These are phyloP conservation scores for Premnoplex brunnescens DNA, from an alignment of 2,797 vertebrate species.

Conservation along the genomic window DNA sequence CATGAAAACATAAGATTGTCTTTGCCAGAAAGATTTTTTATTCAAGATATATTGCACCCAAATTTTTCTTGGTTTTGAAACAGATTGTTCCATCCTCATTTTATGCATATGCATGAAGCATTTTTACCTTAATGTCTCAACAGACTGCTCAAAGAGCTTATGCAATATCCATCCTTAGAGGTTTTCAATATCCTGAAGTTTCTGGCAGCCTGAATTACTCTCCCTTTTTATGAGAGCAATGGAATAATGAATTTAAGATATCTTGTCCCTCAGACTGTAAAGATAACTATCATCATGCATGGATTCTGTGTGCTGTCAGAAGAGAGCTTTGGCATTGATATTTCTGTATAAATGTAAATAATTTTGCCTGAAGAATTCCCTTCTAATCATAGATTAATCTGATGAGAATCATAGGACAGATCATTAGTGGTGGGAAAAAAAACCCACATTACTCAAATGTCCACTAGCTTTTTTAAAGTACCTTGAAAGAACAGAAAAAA, in stretches of 20 bases:
- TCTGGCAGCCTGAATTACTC: not conserved
- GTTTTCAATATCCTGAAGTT: not conserved
- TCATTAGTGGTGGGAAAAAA: not conserved
- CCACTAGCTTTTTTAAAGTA: not conserved
- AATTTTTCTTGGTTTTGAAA: not conserved
- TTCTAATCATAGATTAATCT: not conserved
- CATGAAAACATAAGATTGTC: not conserved
- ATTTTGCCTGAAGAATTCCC: not conserved
- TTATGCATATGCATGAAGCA: not conserved
- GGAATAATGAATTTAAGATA: not conserved
- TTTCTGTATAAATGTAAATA: not conserved
- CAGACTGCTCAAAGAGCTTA: not conserved
- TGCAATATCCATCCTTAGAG: not conserved
- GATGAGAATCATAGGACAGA: not conserved
- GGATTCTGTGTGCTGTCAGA: not conserved
- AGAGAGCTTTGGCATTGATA: not conserved
- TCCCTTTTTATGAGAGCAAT: not conserved
- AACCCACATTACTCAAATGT: no score
- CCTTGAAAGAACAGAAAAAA: not conserved
- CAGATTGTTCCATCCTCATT: not conserved
- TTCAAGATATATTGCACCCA: not conserved
- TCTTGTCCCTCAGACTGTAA: not conserved
- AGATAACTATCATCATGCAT: not conserved
- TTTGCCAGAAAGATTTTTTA: not conserved
- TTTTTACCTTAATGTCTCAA: not conserved